phyloP scores from a whole-genome alignment of 2,113 vertebrate species.

The Petrocephalus microphthalmus region DNA sequence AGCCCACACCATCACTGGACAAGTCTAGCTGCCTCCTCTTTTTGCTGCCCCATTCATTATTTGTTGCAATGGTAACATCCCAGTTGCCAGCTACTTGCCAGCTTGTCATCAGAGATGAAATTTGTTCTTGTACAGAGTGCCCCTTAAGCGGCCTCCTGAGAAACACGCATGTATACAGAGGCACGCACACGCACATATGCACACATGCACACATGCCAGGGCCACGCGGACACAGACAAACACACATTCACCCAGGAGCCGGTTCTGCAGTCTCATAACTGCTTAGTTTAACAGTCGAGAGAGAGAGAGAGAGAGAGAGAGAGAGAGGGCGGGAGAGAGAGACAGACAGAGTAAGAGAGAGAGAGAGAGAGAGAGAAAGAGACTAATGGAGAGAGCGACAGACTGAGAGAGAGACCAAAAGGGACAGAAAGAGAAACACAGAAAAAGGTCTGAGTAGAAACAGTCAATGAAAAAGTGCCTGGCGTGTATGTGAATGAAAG shows the following conservation, averaged over 20 bases:
- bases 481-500: not conserved
- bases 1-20: not conserved
- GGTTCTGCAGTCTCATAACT: not conserved
- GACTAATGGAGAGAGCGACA: not conserved
- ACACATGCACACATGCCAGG: constrained; percentile 37
- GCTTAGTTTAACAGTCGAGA: not conserved
- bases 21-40: not conserved
- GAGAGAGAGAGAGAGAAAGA: not conserved
- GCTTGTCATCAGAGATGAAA: not conserved
- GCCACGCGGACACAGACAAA: not conserved
- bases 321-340: constrained; percentile 2
- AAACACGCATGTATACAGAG: not conserved
- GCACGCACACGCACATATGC: not conserved
- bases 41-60: not conserved
- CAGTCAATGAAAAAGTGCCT: not conserved
- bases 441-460: not conserved
- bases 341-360: constrained; percentile 7
- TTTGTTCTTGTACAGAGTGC: constrained; percentile 55
- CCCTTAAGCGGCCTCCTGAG: constrained; percentile 73
- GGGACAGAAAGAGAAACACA: not conserved
- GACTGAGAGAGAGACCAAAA: not conserved
- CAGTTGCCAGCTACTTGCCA: not conserved
- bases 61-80: not conserved
- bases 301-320: constrained; percentile 15
- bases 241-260: not conserved